Conservation (phyloP, 2,797 vertebrate genomes). For the Knipowitschia caucasica region DNA sequence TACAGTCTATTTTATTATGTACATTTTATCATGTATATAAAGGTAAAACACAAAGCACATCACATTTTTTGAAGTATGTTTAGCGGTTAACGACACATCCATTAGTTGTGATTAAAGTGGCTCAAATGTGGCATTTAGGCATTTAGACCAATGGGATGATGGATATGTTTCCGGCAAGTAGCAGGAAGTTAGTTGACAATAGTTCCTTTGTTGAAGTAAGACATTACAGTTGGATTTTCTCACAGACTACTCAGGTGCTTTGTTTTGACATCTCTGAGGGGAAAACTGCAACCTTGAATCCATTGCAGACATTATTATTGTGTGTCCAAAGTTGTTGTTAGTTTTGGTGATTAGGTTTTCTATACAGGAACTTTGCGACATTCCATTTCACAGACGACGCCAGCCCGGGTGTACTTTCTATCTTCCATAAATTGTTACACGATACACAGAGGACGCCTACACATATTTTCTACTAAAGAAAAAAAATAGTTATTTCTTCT, state of each 20-base stretch:
- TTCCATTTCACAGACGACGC: conserved; percentile 21
- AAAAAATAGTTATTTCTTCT: conserved; percentile 26
- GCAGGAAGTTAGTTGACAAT: conserved; percentile 19
- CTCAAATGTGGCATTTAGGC: conserved; percentile 3
- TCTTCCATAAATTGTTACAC: conserved; percentile 18
- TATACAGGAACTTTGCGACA: conserved; percentile 16
- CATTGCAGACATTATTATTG: conserved; percentile 18
- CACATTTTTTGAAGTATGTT: too few species aligned
- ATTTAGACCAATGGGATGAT: conserved; percentile 12
- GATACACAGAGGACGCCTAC: conserved; percentile 6
- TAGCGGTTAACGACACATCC: too few species aligned
- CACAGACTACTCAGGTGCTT: neutral
- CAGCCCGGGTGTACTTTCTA: conserved; percentile 6
- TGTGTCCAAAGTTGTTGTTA: conserved; percentile 1
- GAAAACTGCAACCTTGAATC: conserved; percentile 11
- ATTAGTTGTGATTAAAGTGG: too few species aligned
- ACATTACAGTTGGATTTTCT: neutral
- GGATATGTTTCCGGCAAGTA: conserved; percentile 21
- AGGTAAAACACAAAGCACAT: too few species aligned
- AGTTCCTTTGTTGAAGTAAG: conserved; percentile 1
- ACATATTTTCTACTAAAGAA: conserved; percentile 5
- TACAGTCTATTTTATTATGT: too few species aligned
- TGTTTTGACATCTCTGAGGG: conserved; percentile 2
- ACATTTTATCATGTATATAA: too few species aligned
- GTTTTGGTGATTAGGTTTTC: conserved; percentile 14